Evolutionary conservation across 2,888 invertebrate species (phyloP).

Genomic region (Nephrotoma guestfalica): DNA sequence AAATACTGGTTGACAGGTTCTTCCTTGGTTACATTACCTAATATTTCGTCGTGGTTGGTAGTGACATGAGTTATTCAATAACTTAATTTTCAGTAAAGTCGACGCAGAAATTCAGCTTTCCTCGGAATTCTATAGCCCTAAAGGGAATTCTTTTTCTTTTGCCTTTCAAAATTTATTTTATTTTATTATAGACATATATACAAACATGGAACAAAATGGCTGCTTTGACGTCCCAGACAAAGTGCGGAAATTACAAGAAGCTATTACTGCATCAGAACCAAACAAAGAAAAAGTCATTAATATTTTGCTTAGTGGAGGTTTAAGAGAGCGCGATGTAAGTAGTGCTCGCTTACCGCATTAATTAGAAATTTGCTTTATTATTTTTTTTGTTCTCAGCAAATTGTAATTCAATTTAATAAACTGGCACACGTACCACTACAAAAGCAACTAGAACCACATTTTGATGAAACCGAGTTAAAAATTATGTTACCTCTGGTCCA

Average conservation of each 20-base stretch:
- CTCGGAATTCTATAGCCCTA: no score
- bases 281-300: not conserved
- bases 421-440: not conserved
- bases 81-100: no score
- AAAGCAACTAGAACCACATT: conserved; percentile 21
- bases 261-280: not conserved
- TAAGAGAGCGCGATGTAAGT: not conserved
- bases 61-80: no score
- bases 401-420: not conserved
- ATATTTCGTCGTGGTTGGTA: no score
- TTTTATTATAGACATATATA: not conserved
- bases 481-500: not conserved
- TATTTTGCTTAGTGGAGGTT: not conserved
- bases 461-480: not conserved
- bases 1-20: no score
- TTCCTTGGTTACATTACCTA: no score
- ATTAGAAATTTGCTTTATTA: not conserved
- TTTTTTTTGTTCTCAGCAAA: not conserved
- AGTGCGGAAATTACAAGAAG: not conserved
- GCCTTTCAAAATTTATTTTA: not conserved
- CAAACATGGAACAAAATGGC: not conserved
- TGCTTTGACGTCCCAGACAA: not conserved
- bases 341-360: not conserved
- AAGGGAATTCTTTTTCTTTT: no score
- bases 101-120: no score